Conservation (phyloP, 2,888 invertebrate genomes). For the Agriopis marginaria region DNA sequence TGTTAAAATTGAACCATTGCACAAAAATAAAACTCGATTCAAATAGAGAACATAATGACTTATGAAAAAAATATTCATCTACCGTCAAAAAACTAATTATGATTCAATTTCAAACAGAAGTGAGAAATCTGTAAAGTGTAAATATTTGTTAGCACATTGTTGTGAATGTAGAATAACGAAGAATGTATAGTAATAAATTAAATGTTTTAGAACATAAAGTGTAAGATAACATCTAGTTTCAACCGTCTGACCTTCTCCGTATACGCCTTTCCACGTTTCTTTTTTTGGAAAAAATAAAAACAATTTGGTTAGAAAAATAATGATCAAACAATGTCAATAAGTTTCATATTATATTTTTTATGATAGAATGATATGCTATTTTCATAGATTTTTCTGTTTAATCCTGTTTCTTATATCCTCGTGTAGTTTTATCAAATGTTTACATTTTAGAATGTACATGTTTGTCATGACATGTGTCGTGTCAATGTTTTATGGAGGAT, state of each 20-base stretch:
- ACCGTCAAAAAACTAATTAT: not conserved
- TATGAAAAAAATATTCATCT: not conserved
- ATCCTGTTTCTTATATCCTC: not conserved
- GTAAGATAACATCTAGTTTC: slow-evolving; percentile 74
- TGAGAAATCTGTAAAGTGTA: slow-evolving; percentile 55
- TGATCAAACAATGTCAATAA: not conserved
- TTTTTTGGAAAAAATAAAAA: slow-evolving; percentile 84
- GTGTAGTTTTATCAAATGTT: not conserved
- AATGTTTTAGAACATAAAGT: slow-evolving; percentile 71
- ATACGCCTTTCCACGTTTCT: slow-evolving; percentile 92
- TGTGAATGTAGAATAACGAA: slow-evolving; percentile 41
- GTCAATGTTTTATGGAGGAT: not conserved
- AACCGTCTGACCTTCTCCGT: slow-evolving; percentile 91
- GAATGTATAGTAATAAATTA: slow-evolving; percentile 47
- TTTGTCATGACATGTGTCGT: slow-evolving; percentile 1
- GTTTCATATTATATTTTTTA: not conserved
- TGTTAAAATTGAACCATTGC: slow-evolving; percentile 37
- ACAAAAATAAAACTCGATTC: not conserved
- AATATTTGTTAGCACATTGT: slow-evolving; percentile 44
- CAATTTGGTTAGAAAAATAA: slow-evolving; percentile 39
- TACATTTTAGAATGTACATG: not conserved
- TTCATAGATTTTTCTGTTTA: not conserved
- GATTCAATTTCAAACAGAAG: slow-evolving; percentile 38
- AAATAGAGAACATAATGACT: not conserved
- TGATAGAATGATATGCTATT: too few species aligned